Conservation (phyloP, 2,797 vertebrate genomes). For the Margarornis squamiger region DNA sequence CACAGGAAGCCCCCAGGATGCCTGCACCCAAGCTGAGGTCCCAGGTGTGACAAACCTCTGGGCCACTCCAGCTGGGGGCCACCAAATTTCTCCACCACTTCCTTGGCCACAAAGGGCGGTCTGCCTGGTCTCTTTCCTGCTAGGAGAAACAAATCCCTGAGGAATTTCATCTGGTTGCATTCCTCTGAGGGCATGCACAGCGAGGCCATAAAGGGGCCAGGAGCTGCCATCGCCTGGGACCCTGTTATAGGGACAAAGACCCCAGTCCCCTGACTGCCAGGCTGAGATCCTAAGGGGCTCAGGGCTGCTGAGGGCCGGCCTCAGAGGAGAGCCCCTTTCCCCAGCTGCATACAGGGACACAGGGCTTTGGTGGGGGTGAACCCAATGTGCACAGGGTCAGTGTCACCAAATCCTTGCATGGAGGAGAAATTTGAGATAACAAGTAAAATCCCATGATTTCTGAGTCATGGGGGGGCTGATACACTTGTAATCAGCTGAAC, state of each 20-base stretch:
- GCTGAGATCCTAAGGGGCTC: background rate
- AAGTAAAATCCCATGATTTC: background rate
- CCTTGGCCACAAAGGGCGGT: background rate
- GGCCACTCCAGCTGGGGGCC: rapidly evolving
- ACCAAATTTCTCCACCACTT: background rate
- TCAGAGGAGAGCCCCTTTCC: background rate
- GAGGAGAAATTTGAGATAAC: background rate
- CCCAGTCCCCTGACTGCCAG: rapidly evolving
- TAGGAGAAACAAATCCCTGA: constrained; percentile 31
- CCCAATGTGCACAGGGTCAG: background rate
- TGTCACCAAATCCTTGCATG: background rate
- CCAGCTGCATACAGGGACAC: background rate
- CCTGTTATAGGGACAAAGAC: background rate
- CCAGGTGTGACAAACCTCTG: background rate
- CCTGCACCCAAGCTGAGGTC: background rate
- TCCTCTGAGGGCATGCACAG: background rate
- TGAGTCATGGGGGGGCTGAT: rapidly evolving
- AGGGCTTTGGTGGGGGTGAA: background rate
- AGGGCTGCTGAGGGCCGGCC: background rate
- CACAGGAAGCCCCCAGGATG: background rate
- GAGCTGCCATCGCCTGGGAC: rapidly evolving
- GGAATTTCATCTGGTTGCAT: background rate
- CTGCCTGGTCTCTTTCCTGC: background rate
- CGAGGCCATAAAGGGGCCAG: background rate
- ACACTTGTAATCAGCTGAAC: background rate